phyloP scores from a whole-genome alignment of 2,113 vertebrate species.

The Mirounga angustirostris region DNA sequence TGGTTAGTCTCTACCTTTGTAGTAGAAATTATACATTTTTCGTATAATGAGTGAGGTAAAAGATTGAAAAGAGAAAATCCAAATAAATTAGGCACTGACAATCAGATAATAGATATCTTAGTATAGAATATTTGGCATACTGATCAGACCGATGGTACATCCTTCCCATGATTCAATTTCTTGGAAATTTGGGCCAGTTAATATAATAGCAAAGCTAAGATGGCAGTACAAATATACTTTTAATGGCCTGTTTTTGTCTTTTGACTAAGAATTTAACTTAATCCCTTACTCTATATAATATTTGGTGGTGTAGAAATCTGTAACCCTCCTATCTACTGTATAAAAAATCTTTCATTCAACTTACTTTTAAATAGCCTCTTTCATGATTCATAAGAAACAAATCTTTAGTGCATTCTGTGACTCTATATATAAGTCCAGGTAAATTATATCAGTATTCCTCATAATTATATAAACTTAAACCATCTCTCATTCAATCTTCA shows the following conservation, averaged over 20 bases:
- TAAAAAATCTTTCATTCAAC: neutral
- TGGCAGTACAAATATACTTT: neutral
- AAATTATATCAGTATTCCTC: neutral
- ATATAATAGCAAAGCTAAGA: neutral
- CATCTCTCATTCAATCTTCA: neutral
- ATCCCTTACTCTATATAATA: neutral
- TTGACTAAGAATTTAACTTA: neutral
- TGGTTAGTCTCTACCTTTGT: conserved; percentile 65
- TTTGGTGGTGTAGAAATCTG: neutral
- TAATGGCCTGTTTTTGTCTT: neutral
- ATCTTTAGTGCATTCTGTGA: neutral
- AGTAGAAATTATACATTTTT: conserved; percentile 63
- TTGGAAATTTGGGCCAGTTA: neutral
- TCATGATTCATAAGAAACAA: neutral
- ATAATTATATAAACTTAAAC: neutral
- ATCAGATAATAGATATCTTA: neutral
- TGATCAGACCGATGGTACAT: neutral
- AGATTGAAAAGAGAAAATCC: conserved; percentile 16
- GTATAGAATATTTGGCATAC: neutral
- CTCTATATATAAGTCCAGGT: neutral
- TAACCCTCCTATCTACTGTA: neutral
- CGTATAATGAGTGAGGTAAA: neutral
- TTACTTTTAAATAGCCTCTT: neutral
- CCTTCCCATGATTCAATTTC: neutral
- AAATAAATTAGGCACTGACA: conserved; percentile 2